A percentile compares a stretch with the other conserved stretches of the same genome.
Evolutionary conservation across 2,113 vertebrate species (phyloP).

Genomic region (Mustela lutreola): DNA sequence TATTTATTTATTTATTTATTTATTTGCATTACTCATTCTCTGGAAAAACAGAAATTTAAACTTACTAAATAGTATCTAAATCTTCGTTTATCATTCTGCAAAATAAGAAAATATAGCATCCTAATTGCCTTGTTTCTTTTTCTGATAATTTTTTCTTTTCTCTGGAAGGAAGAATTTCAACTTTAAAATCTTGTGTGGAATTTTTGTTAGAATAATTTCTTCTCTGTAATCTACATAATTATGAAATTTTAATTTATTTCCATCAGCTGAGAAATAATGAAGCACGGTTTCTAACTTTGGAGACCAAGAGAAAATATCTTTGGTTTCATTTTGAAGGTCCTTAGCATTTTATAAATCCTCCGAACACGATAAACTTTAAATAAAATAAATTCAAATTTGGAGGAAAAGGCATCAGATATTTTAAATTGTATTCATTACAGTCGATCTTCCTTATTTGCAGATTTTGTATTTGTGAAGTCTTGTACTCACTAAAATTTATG

Average conservation of each 20-base stretch:
- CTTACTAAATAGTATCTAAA: background rate
- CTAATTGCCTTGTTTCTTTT: background rate
- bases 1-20: background rate
- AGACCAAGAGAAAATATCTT: conserved; percentile 19
- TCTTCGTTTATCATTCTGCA: background rate
- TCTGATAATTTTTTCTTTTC: background rate
- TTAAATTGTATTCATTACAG: background rate
- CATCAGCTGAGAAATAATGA: background rate
- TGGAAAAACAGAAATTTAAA: background rate
- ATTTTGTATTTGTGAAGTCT: conserved; percentile 10
- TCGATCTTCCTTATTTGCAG: background rate
- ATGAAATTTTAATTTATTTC: background rate
- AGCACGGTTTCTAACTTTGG: background rate
- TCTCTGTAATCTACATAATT: background rate
- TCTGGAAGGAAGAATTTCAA: conserved; percentile 4
- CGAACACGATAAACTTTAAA: background rate
- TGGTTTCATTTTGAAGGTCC: conserved; percentile 16
- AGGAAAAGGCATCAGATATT: background rate
- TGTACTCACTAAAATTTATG: background rate
- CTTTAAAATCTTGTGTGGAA: background rate
- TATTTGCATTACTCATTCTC: background rate
- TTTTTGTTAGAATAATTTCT: background rate
- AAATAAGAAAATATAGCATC: background rate
- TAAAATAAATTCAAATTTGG: background rate
- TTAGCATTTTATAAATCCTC: background rate